Conservation (phyloP, 2,888 invertebrate genomes). For the Epistrophe eligans region DNA sequence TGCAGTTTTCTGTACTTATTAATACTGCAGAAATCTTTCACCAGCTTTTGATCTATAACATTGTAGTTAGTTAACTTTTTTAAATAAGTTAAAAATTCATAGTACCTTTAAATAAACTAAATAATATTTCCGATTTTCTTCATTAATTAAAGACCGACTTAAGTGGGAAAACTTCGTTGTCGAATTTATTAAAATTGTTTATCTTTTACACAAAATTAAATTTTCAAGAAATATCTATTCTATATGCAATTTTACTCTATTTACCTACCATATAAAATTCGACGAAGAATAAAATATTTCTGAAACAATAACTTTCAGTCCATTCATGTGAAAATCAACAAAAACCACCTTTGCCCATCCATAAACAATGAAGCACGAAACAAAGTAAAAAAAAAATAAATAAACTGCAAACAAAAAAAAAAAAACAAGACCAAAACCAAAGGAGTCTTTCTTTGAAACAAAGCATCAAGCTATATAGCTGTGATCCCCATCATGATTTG, state of each 20-base stretch:
- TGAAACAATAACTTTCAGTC: background rate
- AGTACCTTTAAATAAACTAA: no score
- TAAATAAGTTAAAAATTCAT: no score
- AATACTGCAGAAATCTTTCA: no score
- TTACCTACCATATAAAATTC: background rate
- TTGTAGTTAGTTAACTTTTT: no score
- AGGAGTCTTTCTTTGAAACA: background rate
- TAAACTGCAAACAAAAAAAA: background rate
- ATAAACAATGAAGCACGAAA: background rate
- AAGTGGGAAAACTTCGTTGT: no score
- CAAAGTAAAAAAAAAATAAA: background rate
- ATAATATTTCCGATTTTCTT: no score
- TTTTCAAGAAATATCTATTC: no score
- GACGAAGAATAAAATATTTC: background rate
- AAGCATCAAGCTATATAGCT: background rate
- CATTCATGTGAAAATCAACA: conserved; percentile 4
- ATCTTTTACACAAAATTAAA: background rate
- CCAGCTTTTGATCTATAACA: no score
- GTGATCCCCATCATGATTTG: background rate
- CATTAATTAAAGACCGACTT: no score
- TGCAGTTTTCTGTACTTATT: no score
- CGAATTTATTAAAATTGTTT: background rate
- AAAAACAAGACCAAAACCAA: background rate
- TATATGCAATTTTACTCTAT: no score
- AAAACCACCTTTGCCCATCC: background rate